Percentiles rank a stretch among this genome's conserved stretches.
These are phyloP conservation scores for Gyrodactylus bullatarudis DNA, from an alignment of 1,140 invertebrate genomes.

Conservation along the genomic window DNA sequence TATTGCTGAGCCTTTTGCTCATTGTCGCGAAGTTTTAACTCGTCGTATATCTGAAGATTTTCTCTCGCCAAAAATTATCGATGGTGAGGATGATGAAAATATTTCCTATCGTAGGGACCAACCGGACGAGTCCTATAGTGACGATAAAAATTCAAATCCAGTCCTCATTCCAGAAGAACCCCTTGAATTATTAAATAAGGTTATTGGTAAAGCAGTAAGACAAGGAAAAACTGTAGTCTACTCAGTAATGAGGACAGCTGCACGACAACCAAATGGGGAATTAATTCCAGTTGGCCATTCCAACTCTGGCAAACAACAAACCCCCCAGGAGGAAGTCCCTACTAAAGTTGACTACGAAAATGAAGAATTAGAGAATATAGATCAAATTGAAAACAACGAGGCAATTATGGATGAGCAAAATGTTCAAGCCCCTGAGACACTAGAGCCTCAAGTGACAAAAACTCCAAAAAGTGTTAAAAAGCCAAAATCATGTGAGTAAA, in stretches of 20 bases:
- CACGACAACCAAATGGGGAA: neutral
- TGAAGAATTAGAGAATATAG: no score
- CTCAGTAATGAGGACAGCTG: neutral
- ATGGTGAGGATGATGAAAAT: neutral
- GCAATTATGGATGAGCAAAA: no score
- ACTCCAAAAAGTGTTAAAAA: no score
- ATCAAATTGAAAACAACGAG: no score
- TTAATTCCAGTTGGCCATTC: neutral
- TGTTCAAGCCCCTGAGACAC: no score
- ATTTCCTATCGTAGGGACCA: neutral
- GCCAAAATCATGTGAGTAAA: no score
- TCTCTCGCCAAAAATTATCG: neutral
- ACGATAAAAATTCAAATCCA: neutral
- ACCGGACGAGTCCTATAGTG: neutral
- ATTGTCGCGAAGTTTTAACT: neutral
- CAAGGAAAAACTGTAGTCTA: constrained; percentile 2
- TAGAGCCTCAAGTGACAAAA: no score
- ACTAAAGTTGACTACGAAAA: no score
- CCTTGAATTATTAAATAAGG: neutral
- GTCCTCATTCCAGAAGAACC: neutral
- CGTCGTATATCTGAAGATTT: neutral
- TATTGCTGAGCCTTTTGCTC: neutral
- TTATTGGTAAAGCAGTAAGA: neutral
- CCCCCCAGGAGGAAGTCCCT: no score
- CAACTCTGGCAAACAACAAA: neutral